Percentiles rank a stretch among this genome's conserved stretches.
Evolutionary conservation across 2,797 vertebrate genomes (phyloP).

Genomic region (Falco peregrinus): DNA sequence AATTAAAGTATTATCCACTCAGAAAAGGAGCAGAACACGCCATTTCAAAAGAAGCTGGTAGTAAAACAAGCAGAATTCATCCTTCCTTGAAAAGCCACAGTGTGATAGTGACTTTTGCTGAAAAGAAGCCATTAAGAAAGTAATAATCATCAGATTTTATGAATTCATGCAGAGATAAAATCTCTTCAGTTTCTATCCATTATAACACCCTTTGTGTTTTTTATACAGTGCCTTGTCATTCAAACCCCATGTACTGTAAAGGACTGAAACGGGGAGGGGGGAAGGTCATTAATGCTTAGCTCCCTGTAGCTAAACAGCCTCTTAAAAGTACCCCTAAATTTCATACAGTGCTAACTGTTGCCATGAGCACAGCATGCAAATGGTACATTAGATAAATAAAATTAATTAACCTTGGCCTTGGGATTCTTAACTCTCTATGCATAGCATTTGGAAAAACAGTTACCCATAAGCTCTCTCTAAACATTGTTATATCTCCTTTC

Average conservation of each 20-base stretch:
- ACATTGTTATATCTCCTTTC: neutral
- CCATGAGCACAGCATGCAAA: neutral
- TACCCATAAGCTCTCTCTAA: neutral
- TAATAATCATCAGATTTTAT: neutral
- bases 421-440: neutral
- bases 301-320: neutral
- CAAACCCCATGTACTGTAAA: neutral
- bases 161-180: conserved; percentile 13
- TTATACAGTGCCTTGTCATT: neutral
- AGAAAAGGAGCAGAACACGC: neutral
- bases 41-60: neutral
- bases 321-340: neutral
- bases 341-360: neutral
- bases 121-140: conserved; percentile 21
- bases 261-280: neutral
- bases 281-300: neutral
- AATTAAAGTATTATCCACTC: neutral
- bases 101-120: neutral
- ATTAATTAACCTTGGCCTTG: neutral
- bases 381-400: neutral
- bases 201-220: neutral
- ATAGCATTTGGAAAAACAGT: neutral
- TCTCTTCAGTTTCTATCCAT: neutral
- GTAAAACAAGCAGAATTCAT: neutral
- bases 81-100: neutral